Conservation (phyloP, 2,797 vertebrate species). For the Ciconia nigra region DNA sequence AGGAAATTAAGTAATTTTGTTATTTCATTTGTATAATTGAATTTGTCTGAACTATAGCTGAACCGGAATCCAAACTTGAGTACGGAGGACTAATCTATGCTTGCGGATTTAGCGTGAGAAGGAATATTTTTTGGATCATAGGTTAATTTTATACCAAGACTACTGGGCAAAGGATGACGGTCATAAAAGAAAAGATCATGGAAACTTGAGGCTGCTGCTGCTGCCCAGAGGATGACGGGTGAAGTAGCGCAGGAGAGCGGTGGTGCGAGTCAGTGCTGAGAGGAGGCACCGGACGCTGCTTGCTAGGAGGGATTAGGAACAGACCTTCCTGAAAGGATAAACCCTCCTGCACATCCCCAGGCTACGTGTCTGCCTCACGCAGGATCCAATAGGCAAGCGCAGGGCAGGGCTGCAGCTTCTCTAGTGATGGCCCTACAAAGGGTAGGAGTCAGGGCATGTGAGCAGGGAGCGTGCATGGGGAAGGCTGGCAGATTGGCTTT, state of each 20-base stretch:
- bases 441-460: neutral
- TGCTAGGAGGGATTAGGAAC: neutral
- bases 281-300: neutral
- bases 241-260: accelerated
- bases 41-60: slow-evolving; percentile 63
- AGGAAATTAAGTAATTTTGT: slow-evolving; percentile 68
- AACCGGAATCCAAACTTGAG: slow-evolving; percentile 49
- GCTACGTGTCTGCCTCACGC: accelerated
- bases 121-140: neutral
- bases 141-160: neutral
- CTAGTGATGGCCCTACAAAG: neutral
- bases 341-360: neutral
- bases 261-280: neutral
- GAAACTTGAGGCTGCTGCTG: neutral
- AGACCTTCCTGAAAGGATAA: neutral
- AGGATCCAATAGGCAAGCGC: neutral
- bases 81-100: neutral
- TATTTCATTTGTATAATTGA: slow-evolving; percentile 65
- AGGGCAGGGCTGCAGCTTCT: neutral
- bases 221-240: neutral
- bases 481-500: neutral
- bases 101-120: neutral
- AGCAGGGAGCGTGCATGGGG: neutral
- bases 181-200: neutral
- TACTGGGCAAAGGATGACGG: neutral